phyloP scores from a whole-genome alignment of 2,797 vertebrate species.

The Silurus aristotelis region DNA sequence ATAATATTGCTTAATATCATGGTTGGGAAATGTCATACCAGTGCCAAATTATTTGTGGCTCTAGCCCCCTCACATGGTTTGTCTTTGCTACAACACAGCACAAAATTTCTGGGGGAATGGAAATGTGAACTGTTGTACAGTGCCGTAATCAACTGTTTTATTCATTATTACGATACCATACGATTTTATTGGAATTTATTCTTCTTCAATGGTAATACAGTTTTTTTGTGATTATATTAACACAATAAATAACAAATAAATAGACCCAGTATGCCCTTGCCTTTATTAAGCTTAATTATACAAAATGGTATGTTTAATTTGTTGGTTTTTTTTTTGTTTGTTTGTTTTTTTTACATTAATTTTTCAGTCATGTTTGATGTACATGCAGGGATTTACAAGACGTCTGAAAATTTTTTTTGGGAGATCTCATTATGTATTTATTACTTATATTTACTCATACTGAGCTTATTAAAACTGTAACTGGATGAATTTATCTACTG shows the following conservation, averaged over 20 bases:
- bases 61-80: conserved; percentile 20
- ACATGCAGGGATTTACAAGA: neutral
- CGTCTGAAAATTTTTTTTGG: neutral
- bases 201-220: neutral
- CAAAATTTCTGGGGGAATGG: too few species aligned
- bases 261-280: neutral
- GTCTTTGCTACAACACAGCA: neutral
- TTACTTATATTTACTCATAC: neutral
- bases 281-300: neutral
- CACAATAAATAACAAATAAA: neutral
- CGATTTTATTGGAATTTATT: neutral
- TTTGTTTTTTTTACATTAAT: neutral
- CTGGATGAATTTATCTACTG: neutral
- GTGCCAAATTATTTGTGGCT: neutral
- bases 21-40: neutral
- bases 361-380: neutral
- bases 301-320: neutral
- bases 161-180: too few species aligned
- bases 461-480: neutral
- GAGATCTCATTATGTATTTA: neutral
- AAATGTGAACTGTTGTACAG: neutral
- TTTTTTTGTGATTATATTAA: neutral
- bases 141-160: neutral
- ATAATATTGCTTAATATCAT: neutral
- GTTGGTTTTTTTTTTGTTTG: too few species aligned